Base-by-base conservation (phyloP, 1,140 invertebrate genomes). In the Hyphantria cunea region DNA sequence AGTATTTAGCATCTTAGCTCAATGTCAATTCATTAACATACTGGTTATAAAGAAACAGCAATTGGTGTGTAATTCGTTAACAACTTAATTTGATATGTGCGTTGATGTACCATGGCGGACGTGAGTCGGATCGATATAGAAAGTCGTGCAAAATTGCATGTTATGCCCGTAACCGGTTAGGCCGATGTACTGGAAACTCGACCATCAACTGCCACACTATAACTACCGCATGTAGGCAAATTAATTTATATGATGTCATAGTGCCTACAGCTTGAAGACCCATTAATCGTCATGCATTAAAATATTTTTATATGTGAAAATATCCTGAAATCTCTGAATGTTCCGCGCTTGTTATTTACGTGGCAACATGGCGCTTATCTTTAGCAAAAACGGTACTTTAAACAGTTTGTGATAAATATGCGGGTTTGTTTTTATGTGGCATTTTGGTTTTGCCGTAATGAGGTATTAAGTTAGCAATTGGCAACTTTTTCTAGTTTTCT, bases 81-180 rank as follows among this genome's bases (percentile, higher is more conserved):
- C 53, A 33, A 9, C 39, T 55, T 58, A 49, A 37, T 58, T 58
- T 58, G 17, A 31, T 41, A 32, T 51, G 32, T 47, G 10, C 15
- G 53, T 48, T 9, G 48, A 58, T 48, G 55, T 15, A 12, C 45
- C 10, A 34, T 58, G 34, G 6, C 55, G 15, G 49, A 51, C 59
- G 32, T 49, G 59, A 60, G 47, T 59, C 41, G 45, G 13, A 47
- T 52, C 48, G 52, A 61, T 68, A 70, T 80, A 76, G 76, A 80
- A 80, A 80, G 78, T 80, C 70, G 66, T 70, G 74, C 74, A 70
- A 76, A 78, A 78, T 74, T 78, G 64, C 72, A 63, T 39, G 69
- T 69, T 67, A 52, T 42, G 37, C 14, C 14, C 47, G 47, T 50
- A 68, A 72, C 69, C 64, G 56, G 69, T 68, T 44, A 45, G 60